Evolutionary conservation across 2,113 vertebrate genomes (phyloP).

Genomic region (Mellivora capensis): DNA sequence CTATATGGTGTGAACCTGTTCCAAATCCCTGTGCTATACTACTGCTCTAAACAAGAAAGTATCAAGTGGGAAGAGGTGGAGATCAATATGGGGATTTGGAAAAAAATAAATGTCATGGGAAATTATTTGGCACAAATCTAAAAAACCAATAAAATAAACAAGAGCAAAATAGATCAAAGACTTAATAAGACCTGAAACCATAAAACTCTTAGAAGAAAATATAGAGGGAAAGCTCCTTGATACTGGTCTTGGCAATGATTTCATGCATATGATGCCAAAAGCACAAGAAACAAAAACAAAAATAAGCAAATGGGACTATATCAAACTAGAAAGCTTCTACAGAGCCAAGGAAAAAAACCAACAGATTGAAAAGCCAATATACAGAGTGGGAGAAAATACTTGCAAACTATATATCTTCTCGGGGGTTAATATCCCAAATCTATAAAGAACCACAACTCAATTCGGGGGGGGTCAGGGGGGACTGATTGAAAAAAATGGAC

Average conservation of each 20-base stretch:
- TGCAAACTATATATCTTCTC: background rate
- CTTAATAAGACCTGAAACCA: background rate
- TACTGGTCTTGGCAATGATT: background rate
- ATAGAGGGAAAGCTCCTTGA: background rate
- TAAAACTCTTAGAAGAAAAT: background rate
- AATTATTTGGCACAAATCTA: background rate
- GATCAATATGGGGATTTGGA: background rate
- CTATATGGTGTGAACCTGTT: background rate
- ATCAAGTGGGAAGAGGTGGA: background rate
- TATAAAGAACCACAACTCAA: background rate
- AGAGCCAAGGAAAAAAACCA: background rate
- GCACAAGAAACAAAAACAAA: background rate
- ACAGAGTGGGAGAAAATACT: background rate
- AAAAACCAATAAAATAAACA: background rate
- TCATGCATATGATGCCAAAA: background rate
- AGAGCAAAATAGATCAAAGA: background rate
- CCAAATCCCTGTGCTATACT: background rate
- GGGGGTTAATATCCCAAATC: background rate
- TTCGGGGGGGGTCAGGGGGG: no score
- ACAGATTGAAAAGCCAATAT: background rate
- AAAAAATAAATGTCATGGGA: background rate
- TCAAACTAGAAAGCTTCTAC: background rate
- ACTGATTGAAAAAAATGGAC: background rate
- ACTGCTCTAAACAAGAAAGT: background rate
- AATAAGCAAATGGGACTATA: background rate